Percentiles rank a stretch among this genome's conserved stretches.
These are phyloP conservation scores for Drosophila nigricruria DNA, from an alignment of 2,888 invertebrate genomes.

Conservation along the genomic window DNA sequence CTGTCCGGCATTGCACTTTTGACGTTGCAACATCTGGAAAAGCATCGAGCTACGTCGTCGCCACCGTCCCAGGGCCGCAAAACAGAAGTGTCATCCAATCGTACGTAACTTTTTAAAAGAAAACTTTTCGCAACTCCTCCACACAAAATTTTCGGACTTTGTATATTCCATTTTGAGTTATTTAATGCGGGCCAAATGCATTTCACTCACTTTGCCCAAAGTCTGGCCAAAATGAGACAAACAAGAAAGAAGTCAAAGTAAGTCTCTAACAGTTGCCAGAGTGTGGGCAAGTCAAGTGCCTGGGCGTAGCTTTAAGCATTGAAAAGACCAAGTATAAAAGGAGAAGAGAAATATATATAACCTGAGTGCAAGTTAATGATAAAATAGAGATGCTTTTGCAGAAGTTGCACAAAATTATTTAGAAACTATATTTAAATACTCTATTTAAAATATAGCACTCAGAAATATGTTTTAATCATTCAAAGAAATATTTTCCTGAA, in stretches of 20 bases:
- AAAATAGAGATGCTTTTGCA: not conserved
- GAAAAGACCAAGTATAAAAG: not conserved
- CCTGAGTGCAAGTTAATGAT: not conserved
- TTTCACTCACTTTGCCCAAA: slow-evolving; percentile 39
- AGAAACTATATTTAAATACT: not conserved
- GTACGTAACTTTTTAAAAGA: slow-evolving; percentile 81
- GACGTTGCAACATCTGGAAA: slow-evolving; percentile 76
- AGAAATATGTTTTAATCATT: too few species aligned
- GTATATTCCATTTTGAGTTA: slow-evolving; percentile 51
- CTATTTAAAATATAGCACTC: not conserved
- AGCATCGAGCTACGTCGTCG: slow-evolving; percentile 31
- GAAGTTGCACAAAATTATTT: not conserved
- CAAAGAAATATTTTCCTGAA: not conserved
- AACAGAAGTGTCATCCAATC: slow-evolving; percentile 73
- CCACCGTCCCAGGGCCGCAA: slow-evolving; percentile 28
- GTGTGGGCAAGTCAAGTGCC: slow-evolving; percentile 39
- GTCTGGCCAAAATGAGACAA: slow-evolving; percentile 28
- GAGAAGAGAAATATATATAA: not conserved
- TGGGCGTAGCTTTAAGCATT: slow-evolving; percentile 27
- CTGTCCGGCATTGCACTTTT: slow-evolving; percentile 69
- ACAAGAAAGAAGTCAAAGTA: slow-evolving; percentile 40
- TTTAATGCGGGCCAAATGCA: slow-evolving; percentile 61
- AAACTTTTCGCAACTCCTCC: slow-evolving; percentile 61
- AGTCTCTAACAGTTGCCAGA: slow-evolving; percentile 15
- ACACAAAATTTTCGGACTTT: slow-evolving; percentile 46